Percentiles rank a stretch among this genome's conserved stretches.
Conservation (phyloP, 2,113 vertebrate genomes). For the Sphyrna mokarran region DNA sequence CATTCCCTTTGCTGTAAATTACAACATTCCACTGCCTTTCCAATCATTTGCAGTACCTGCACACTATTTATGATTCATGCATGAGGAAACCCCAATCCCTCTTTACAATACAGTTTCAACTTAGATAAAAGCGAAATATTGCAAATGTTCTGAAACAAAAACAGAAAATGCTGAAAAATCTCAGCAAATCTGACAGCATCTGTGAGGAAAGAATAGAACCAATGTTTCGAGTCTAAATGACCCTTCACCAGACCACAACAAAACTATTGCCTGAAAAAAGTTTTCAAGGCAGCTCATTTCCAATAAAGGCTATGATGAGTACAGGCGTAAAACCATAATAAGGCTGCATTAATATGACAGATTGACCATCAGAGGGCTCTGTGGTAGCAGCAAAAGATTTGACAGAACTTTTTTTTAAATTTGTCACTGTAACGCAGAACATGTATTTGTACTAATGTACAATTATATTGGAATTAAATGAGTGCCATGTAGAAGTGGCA, state of each 20-base stretch:
- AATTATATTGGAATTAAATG: neutral
- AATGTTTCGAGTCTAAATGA: too few species aligned
- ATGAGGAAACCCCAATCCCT: too few species aligned
- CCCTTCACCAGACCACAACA: neutral
- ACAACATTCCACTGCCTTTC: too few species aligned
- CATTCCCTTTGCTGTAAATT: too few species aligned
- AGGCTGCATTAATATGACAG: neutral
- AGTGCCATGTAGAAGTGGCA: neutral
- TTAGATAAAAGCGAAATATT: too few species aligned
- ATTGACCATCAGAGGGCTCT: neutral
- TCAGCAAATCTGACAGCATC: too few species aligned
- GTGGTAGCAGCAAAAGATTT: neutral
- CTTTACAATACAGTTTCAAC: too few species aligned
- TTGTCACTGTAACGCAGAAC: neutral
- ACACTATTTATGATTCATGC: too few species aligned
- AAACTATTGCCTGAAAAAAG: neutral
- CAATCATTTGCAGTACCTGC: too few species aligned
- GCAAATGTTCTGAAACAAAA: too few species aligned
- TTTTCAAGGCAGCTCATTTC: neutral
- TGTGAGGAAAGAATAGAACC: too few species aligned
- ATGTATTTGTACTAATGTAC: neutral
- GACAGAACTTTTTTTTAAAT: neutral
- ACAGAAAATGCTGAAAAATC: too few species aligned
- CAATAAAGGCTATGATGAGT: neutral
- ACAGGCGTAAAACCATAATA: neutral